Percentiles rank a stretch among this genome's conserved stretches.
Conservation (phyloP, 2,113 vertebrate genomes). For the Caranx ignobilis region DNA sequence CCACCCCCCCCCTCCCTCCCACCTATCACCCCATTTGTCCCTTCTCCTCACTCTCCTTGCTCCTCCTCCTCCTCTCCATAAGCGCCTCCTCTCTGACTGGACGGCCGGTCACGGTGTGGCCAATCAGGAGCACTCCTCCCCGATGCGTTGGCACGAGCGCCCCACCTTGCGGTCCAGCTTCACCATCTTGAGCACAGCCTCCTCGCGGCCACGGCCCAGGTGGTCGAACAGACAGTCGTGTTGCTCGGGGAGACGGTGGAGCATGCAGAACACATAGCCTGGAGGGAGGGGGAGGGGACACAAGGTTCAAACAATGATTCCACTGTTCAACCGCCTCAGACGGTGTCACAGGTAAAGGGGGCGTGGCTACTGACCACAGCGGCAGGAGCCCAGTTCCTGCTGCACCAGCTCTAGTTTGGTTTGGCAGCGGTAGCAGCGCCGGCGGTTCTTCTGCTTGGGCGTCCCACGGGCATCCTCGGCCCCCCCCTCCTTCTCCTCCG, state of each 20-base stretch:
- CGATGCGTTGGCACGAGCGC: conserved; percentile 97
- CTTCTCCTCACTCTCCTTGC: conserved; percentile 25
- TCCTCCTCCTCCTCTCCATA: conserved; percentile 28
- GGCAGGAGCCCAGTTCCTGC: conserved; percentile 95
- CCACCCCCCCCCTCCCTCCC: background rate
- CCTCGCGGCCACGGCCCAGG: conserved; percentile 95
- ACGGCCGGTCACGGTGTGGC: conserved; percentile 34
- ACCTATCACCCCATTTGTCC: conserved; percentile 40
- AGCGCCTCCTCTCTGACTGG: conserved; percentile 55
- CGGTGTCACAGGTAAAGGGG: no score
- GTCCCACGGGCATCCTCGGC: conserved; percentile 81
- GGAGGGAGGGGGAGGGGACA: background rate
- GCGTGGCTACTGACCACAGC: conserved; percentile 88
- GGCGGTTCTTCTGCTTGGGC: conserved; percentile 95
- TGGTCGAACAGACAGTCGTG: conserved; percentile 98
- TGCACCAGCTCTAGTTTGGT: conserved; percentile 97
- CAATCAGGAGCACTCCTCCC: conserved; percentile 96
- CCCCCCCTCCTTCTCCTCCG: conserved; percentile 81
- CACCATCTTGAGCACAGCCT: conserved; percentile 99
- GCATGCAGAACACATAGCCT: conserved; percentile 98
- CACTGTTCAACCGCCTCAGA: no score
- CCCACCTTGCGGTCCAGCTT: conserved; percentile 99
- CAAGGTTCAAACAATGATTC: no score
- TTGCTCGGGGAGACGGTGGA: conserved; percentile 96
- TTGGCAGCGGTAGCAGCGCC: conserved; percentile 96